Evolutionary conservation across 2,113 vertebrate genomes (phyloP), one percentile per base, ranked within the genome.

Genomic region (Collichthys lucidus): DNA sequence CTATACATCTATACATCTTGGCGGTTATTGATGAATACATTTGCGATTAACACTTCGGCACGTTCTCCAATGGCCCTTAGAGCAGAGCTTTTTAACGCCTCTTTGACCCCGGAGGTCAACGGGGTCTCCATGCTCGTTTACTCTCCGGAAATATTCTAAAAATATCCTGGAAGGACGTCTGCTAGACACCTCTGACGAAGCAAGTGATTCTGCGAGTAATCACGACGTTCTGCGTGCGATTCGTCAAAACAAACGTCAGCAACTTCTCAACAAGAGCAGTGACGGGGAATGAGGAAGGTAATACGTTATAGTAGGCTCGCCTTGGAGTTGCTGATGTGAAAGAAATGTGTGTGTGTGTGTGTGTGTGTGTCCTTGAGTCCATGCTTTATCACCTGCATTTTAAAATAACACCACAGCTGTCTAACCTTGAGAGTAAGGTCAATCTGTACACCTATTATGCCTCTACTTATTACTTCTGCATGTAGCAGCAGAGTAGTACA

Each of bases 391-490:
- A 80, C 82, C 76, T 79, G 77, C 80, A 24, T 84, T 89, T 88
- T 78, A 86, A 90, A 84, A 79, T 86, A 88, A 87, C 76, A 81
- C 67, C 71, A 75, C 81, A 80, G 79, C 83, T 74, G 79, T 74
- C 42, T 74, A 62, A 89, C 89, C 86, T 91, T 88, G 87, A 88
- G 71, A 66, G 68, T 60, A 74, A 65, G 76, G 84, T 69, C 71
- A 78, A 9, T 62, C 16, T 35, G 61, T 35, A 76, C 17, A 40
- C 63, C 77, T 62, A 82, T 84, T 53, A 87, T 61, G 14, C 29
- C 42, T 64, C 9, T 35, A 63, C 67, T 74, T 61, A 86, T 77
- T 77, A 65, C 69, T 70, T 76, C 68, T 49, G 52, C 46, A 62
- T 57, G 81, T 76, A 15, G 11, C 29, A 61, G 52, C 26, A 47